These are phyloP conservation scores for Caranx melampygus DNA, from an alignment of 2,113 vertebrate species.

Conservation along the genomic window DNA sequence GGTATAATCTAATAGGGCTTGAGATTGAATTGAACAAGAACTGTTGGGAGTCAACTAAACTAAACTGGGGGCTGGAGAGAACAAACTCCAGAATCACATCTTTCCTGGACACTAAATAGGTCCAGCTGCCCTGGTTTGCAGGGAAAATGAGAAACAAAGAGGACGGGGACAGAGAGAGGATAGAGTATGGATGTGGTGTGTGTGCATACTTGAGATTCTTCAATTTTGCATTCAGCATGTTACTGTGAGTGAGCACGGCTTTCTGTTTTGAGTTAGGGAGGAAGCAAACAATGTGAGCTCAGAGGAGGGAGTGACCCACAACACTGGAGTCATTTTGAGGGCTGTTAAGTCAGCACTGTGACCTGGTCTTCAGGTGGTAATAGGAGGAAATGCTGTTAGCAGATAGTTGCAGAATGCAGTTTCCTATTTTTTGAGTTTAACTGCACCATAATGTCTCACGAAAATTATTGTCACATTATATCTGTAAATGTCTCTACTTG, in stretches of 20 bases:
- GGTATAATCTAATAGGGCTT: not conserved
- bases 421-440: not conserved
- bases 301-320: constrained; percentile 36
- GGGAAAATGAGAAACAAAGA: constrained; percentile 17
- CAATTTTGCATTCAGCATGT: constrained; percentile 57
- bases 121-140: constrained; percentile 48
- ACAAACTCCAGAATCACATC: not conserved
- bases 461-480: not conserved
- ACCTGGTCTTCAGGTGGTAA: constrained; percentile 11
- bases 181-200: constrained; percentile 47
- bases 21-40: not conserved
- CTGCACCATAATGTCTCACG: not conserved
- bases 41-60: not conserved
- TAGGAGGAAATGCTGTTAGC: constrained; percentile 9
- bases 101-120: constrained; percentile 28
- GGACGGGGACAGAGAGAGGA: constrained; percentile 40
- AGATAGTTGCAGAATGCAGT: constrained; percentile 1
- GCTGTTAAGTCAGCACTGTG: not conserved
- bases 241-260: constrained; percentile 51
- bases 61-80: not conserved
- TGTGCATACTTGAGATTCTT: constrained; percentile 76
- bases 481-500: not conserved
- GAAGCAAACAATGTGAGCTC: constrained; percentile 71
- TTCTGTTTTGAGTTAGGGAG: constrained; percentile 75
- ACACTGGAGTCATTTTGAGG: constrained; percentile 56